Evolutionary conservation across 2,797 vertebrate species (phyloP).

Genomic region (Sebastes melanostomus): DNA sequence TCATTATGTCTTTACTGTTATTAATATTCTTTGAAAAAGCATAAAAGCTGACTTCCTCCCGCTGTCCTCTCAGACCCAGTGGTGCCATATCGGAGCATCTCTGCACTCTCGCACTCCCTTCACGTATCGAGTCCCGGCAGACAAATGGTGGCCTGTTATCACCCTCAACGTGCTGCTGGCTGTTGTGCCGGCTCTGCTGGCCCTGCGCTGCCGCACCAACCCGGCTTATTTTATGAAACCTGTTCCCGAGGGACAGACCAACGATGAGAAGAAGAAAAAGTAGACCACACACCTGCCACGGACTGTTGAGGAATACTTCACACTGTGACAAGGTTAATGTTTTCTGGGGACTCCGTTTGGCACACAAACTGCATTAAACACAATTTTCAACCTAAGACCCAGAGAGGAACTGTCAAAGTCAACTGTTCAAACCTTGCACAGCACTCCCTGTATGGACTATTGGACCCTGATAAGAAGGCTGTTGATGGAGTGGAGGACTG

Average conservation of each 20-base stretch:
- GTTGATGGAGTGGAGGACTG: constrained; percentile 50
- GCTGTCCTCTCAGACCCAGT: constrained; percentile 85
- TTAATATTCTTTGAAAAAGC: neutral
- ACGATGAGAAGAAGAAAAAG: constrained; percentile 81
- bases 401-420: constrained; percentile 38
- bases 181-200: constrained; percentile 82
- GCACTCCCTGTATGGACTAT: constrained; percentile 71
- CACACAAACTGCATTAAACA: constrained; percentile 40
- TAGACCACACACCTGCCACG: constrained; percentile 49
- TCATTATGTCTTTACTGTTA: neutral
- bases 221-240: constrained; percentile 85
- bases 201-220: constrained; percentile 81
- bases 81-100: constrained; percentile 92
- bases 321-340: constrained; percentile 20
- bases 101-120: constrained; percentile 90
- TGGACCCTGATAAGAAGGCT: constrained; percentile 75
- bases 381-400: constrained; percentile 25
- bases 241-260: constrained; percentile 36
- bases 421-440: constrained; percentile 20
- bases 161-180: constrained; percentile 82
- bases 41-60: constrained; percentile 5
- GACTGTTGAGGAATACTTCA: constrained; percentile 32
- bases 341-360: constrained; percentile 30
- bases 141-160: constrained; percentile 83
- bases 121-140: constrained; percentile 91